These are phyloP conservation scores for Drosophila sp. DNA, from an alignment of 1,140 invertebrate genomes.

Conservation along the genomic window DNA sequence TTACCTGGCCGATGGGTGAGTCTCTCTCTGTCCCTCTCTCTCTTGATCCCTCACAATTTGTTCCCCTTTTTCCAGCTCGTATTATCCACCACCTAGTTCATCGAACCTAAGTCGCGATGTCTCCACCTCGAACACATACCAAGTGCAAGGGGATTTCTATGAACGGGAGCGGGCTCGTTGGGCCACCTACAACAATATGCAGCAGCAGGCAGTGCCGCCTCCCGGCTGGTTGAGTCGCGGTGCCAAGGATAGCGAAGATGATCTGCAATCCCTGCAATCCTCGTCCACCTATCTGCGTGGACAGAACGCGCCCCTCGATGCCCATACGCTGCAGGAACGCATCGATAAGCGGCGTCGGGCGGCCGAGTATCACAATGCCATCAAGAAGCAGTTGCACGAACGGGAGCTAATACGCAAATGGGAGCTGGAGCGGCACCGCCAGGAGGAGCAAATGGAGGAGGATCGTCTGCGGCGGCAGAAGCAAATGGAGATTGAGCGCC, in stretches of 20 bases:
- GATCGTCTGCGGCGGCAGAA: slow-evolving; percentile 85
- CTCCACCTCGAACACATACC: slow-evolving; percentile 78
- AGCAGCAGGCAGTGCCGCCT: slow-evolving; percentile 37
- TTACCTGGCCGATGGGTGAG: slow-evolving; percentile 68
- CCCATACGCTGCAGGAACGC: slow-evolving; percentile 85
- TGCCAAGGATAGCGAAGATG: slow-evolving; percentile 80
- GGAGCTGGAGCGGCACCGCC: slow-evolving; percentile 85
- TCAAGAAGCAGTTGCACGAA: slow-evolving; percentile 88
- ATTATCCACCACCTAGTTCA: slow-evolving; percentile 58
- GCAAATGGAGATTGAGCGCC: slow-evolving; percentile 85
- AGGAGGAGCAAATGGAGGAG: slow-evolving; percentile 86
- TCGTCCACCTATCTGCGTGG: slow-evolving; percentile 86
- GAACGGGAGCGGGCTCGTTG: slow-evolving; percentile 85
- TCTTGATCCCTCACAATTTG: not conserved
- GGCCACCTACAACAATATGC: slow-evolving; percentile 83
- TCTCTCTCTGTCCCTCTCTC: slow-evolving; percentile 1
- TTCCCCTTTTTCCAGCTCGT: slow-evolving; percentile 27
- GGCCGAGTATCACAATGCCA: slow-evolving; percentile 87
- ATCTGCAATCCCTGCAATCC: slow-evolving; percentile 81
- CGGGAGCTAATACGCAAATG: slow-evolving; percentile 85
- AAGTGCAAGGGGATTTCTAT: slow-evolving; percentile 71
- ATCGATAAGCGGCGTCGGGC: slow-evolving; percentile 87
- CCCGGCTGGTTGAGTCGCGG: slow-evolving; percentile 76
- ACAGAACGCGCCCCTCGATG: slow-evolving; percentile 87
- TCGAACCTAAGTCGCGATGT: slow-evolving; percentile 75